Percentiles rank a stretch among this genome's conserved stretches.
Conservation (phyloP, 1,140 invertebrate species). For the Pseudoatta argentina region DNA sequence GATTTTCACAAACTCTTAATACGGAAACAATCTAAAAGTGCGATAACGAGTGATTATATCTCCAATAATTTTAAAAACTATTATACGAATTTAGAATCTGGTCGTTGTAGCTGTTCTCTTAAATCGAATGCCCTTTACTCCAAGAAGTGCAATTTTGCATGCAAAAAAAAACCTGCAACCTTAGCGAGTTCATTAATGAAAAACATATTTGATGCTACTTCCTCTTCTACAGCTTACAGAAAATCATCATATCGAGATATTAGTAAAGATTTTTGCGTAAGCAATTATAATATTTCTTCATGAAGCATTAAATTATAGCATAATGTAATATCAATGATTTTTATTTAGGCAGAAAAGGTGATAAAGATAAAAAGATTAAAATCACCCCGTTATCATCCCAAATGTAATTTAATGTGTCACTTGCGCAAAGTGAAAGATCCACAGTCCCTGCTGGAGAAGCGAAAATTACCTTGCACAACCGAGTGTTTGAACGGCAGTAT, state of each 20-base stretch:
- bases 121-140: background rate
- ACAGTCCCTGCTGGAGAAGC: background rate
- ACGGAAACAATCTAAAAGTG: background rate
- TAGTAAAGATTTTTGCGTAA: slow-evolving; percentile 35
- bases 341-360: slow-evolving; percentile 35
- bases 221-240: background rate
- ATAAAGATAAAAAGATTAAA: slow-evolving; percentile 26
- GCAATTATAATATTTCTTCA: background rate
- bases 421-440: background rate
- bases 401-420: slow-evolving; percentile 32
- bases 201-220: background rate
- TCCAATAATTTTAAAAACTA: slow-evolving; percentile 17
- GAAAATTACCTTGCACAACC: slow-evolving; percentile 35
- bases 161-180: background rate
- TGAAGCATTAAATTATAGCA: background rate
- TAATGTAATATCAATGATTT: background rate
- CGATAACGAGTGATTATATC: background rate
- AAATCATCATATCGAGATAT: slow-evolving; percentile 16
- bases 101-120: background rate
- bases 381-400: slow-evolving; percentile 2
- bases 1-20: background rate
- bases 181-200: slow-evolving; percentile 8
- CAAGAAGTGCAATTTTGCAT: background rate
- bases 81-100: slow-evolving; percentile 4
- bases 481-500: slow-evolving; percentile 40